Percentiles rank a stretch among this genome's conserved stretches.
phyloP scores from a whole-genome alignment of 2,888 invertebrate species.

The Aphodius sticticus region DNA sequence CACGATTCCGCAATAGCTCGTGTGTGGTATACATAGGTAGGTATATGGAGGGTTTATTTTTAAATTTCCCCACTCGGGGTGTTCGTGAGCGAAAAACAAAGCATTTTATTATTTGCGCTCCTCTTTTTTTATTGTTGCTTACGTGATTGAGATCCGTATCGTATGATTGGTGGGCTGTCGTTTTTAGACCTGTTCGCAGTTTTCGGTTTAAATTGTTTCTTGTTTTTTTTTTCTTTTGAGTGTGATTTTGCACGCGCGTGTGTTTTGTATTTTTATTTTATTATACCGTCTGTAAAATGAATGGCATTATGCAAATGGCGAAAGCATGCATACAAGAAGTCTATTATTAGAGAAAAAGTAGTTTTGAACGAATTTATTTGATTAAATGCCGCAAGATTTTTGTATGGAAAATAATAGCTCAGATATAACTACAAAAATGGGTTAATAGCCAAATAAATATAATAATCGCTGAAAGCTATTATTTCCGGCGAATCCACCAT shows the following conservation, averaged over 20 bases:
- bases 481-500: no score
- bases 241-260: not conserved
- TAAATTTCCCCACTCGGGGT: not conserved
- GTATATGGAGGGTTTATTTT: not conserved
- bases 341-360: not conserved
- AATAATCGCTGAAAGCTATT: no score
- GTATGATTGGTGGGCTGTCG: not conserved
- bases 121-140: not conserved
- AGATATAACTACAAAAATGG: no score
- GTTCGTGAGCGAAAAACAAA: slow-evolving; percentile 4
- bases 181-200: not conserved
- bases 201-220: not conserved
- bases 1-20: not conserved
- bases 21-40: not conserved
- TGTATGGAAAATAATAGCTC: no score
- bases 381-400: not conserved
- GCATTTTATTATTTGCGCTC: not conserved
- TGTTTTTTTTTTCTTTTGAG: not conserved
- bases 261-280: not conserved
- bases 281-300: not conserved
- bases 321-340: not conserved
- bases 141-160: not conserved
- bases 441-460: no score
- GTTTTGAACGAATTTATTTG: not conserved
- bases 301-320: not conserved